Evolutionary conservation across 2,113 vertebrate genomes (phyloP).

Genomic region (Muscicapa adusta): DNA sequence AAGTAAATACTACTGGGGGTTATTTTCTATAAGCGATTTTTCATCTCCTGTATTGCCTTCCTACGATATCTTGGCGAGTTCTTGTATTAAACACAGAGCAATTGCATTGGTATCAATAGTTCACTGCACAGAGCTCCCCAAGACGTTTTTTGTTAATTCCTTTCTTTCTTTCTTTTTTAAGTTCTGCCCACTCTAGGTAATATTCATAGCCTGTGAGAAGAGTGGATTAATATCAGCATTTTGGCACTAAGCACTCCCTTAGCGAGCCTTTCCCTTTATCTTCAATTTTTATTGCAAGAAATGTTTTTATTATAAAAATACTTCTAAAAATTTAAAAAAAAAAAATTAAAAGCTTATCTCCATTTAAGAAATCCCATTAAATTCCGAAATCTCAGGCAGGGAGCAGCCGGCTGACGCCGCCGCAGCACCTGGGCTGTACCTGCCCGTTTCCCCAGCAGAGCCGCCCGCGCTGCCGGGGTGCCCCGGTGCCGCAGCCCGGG

Average conservation of each 20-base stretch:
- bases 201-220: not conserved
- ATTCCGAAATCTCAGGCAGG: not conserved
- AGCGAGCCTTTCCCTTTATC: not conserved
- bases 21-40: not conserved
- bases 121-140: not conserved
- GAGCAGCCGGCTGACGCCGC: not conserved
- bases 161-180: not conserved
- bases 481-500: not conserved
- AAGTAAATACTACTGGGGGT: not conserved
- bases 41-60: not conserved
- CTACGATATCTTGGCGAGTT: not conserved
- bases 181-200: not conserved
- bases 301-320: not conserved
- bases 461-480: accelerated
- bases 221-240: not conserved
- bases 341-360: not conserved
- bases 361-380: not conserved
- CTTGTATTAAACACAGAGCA: not conserved
- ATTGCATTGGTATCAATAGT: not conserved
- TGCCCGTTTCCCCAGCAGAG: not conserved
- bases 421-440: not conserved
- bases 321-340: not conserved
- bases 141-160: not conserved
- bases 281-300: not conserved
- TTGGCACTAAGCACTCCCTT: not conserved